Evolutionary conservation across 30 jellyfish, hydroid and myxozoan species (phyloP).

Genomic region (Euphysa ruthae): DNA sequence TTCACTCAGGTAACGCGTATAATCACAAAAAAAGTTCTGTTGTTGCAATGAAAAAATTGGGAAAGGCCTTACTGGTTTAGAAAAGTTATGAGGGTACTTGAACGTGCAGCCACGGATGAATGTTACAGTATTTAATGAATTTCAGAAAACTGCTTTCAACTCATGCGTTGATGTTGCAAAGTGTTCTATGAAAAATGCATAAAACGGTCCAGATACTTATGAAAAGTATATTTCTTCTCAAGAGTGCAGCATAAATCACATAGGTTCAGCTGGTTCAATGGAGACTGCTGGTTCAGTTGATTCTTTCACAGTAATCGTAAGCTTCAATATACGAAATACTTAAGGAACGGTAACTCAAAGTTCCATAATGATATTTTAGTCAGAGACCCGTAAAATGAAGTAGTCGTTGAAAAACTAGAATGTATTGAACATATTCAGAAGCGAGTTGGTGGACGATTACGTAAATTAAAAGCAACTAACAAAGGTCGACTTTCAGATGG

Average conservation of each 20-base stretch:
- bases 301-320: background rate
- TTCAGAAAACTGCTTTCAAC: background rate
- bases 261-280: background rate
- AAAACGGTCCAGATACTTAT: background rate
- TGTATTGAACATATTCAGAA: background rate
- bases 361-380: background rate
- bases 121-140: background rate
- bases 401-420: background rate
- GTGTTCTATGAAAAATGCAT: background rate
- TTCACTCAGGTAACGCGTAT: background rate
- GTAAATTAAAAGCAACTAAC: no score
- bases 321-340: background rate
- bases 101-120: background rate
- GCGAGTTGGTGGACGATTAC: background rate
- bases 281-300: background rate
- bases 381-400: background rate
- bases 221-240: background rate
- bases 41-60: background rate
- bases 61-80: conserved; percentile 1
- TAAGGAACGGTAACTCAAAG: background rate
- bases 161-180: background rate
- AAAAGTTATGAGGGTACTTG: background rate
- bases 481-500: no score
- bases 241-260: background rate
- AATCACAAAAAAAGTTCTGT: background rate